Evolutionary conservation across 2,113 vertebrate genomes (phyloP), one percentile per base, ranked within the genome.

Genomic region (Heterocephalus glaber): DNA sequence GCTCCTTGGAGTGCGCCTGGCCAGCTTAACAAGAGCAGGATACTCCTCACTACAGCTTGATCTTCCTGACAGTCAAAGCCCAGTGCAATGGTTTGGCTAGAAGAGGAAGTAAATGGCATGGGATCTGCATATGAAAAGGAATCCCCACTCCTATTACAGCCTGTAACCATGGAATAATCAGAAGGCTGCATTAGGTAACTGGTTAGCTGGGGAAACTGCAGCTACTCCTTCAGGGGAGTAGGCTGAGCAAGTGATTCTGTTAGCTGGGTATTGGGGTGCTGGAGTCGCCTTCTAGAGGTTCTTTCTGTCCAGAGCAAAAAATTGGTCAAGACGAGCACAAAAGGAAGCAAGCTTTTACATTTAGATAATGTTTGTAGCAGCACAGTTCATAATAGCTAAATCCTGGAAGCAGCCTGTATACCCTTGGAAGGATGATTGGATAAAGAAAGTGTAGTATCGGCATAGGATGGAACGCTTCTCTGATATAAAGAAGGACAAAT

Each of bases 11-110:
- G 89, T 96, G 81, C 95, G 96, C 96, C 95, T 95, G 88, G 97
- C 96, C 90, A 38, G 58, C 77, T 96, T 94, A 95, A 85, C 95
- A 92, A 95, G 96, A 96, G 94, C 94, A 91, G 92, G 80, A 86
- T 85, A 33, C 95, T 60, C 7, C 0, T 93, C 93, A 97, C 96
- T 95, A 92, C 92, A 96, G 93, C 86, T 95, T 95, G 96, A 84
- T 96, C 86, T 95, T 95, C 93, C 92, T 89, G 70, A 98, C 97
- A n/a, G n/a, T n/a, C n/a, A 97, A 97, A 98, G 96, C 95, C 80
- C 92, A 65, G 86, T 92, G 90, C 96, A 96, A 96, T 86, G 95
- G 90, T 98, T 97, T 97, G 97, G 94, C 94, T 96, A 74, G 86
- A 95, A n/a, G 63, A 76, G 95, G 92, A 98, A 97, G 96, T 96